A percentile compares a stretch with the other conserved stretches of the same genome.
Conservation (phyloP, 2,888 invertebrate species). For the Caenorhabditis wallacei region DNA sequence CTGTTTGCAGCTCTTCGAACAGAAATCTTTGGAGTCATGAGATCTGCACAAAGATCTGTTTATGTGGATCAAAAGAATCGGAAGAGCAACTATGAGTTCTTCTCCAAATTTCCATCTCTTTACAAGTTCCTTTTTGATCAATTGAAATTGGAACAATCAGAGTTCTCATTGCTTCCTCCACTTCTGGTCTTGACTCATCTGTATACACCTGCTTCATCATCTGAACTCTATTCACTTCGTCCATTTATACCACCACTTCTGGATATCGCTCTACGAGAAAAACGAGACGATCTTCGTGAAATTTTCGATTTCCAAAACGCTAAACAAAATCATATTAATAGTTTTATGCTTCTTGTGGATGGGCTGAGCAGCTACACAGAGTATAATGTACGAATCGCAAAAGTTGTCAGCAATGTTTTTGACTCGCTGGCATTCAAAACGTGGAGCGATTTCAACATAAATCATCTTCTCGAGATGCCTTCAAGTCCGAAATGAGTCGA, state of each 20-base stretch:
- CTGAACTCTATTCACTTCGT: conserved; percentile 49
- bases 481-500: conserved; percentile 56
- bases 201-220: conserved; percentile 60
- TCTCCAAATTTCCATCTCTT: conserved; percentile 69
- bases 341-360: conserved; percentile 36
- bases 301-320: conserved; percentile 29
- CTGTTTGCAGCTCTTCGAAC: conserved; percentile 70
- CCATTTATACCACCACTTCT: conserved; percentile 66
- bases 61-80: conserved; percentile 70
- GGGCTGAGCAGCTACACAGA: conserved; percentile 14
- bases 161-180: conserved; percentile 71
- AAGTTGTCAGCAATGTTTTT: conserved; percentile 1
- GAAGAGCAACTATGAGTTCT: conserved; percentile 76
- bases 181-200: conserved; percentile 74
- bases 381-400: not conserved
- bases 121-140: conserved; percentile 47
- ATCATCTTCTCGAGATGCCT: conserved; percentile 41
- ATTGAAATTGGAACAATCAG: conserved; percentile 20
- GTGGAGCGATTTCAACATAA: conserved; percentile 56
- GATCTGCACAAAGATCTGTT: conserved; percentile 65
- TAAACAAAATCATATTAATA: conserved; percentile 59
- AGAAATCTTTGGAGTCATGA: conserved; percentile 72
- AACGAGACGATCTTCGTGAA: conserved; percentile 69
- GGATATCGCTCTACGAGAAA: conserved; percentile 62
- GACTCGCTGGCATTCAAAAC: not conserved